Base-by-base conservation (phyloP, 2,113 vertebrate genomes). In the Heterotis niloticus region DNA sequence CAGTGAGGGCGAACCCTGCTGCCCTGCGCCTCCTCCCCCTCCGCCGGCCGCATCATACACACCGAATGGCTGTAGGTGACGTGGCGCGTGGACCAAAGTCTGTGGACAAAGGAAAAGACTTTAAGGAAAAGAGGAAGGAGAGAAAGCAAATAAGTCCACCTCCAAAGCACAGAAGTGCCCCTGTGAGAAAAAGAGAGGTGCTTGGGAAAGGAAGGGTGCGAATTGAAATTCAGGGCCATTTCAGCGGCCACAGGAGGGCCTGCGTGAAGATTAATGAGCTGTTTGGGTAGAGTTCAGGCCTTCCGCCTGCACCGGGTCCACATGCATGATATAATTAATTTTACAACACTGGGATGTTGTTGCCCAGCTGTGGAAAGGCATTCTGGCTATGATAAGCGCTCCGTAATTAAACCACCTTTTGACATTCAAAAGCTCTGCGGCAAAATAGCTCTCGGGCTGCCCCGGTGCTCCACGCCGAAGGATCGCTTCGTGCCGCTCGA, bases 181-280 rank as follows among this genome's bases (percentile, higher is more conserved):
- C 67, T 78, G 18, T 68, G n/a, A 60, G 24, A 54, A 52, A 78
- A 29, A 52, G 78, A 83, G 81, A 90, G 89, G 83, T 79, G 73
- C 86, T 88, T 86, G 79, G 34, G 84, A 80, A 85, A 80, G 76
- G 84, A 90, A 82, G 78, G 62, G 64, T 82, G 85, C 83, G 85
- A 86, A 82, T 90, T 92, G 76, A 91, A 93, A 91, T 92, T 88
- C 85, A 90, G 86, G 88, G 90, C 83, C 87, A 81, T 88, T 89
- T 92, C 87, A 89, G 84, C 82, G 86, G 87, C 80, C 84, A 85
- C 85, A 90, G 81, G 88, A 91, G 86, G 87, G 90, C 81, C 83
- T 90, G 84, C 85, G 88, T 92, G 88, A 94, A 94, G 93, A 95
- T 95, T 95, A 95, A 96, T 94, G 91, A 95, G 86, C 91, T 94